A percentile compares a stretch with the other conserved stretches of the same genome.
Conservation (phyloP, 2,888 invertebrate genomes). For the Drosophila greeni region DNA sequence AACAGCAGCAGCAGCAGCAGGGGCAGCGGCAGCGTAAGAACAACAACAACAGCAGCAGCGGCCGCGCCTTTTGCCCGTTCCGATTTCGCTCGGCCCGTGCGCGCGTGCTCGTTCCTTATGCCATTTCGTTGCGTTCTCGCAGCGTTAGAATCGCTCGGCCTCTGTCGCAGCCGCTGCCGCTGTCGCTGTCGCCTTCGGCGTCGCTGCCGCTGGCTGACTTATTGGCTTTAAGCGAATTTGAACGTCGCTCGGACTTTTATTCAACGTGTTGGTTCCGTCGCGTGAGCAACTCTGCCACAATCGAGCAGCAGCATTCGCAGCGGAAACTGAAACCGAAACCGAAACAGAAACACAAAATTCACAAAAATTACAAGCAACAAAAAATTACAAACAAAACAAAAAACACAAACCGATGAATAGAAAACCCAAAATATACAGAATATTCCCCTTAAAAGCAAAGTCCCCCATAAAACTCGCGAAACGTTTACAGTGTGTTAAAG, state of each 20-base stretch:
- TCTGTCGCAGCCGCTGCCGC: slow-evolving; percentile 20
- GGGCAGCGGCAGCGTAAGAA: slow-evolving; percentile 1
- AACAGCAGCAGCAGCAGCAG: slow-evolving; percentile 21
- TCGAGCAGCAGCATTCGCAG: slow-evolving; percentile 24
- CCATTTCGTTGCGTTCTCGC: slow-evolving; percentile 32
- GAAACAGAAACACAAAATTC: slow-evolving; percentile 23
- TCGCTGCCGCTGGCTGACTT: slow-evolving; percentile 56
- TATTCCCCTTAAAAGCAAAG: not conserved
- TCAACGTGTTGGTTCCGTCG: slow-evolving; percentile 72
- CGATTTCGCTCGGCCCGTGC: slow-evolving; percentile 2
- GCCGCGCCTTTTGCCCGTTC: slow-evolving; percentile 59
- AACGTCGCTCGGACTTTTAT: slow-evolving; percentile 71
- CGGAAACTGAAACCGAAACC: slow-evolving; percentile 25
- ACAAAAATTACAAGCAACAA: slow-evolving; percentile 16
- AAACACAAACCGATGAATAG: slow-evolving; percentile 17
- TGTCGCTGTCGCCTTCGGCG: slow-evolving; percentile 30
- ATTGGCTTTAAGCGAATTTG: slow-evolving; percentile 72
- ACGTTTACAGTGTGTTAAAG: slow-evolving; percentile 7
- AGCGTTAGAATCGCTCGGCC: slow-evolving; percentile 28
- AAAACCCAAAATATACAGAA: slow-evolving; percentile 13
- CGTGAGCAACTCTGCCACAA: slow-evolving; percentile 68
- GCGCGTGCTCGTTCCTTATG: slow-evolving; percentile 3
- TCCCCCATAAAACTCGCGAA: slow-evolving; percentile 7
- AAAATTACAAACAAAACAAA: not conserved
- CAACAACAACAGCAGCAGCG: slow-evolving; percentile 32